Evolutionary conservation across 1,140 invertebrate genomes (phyloP), one percentile per base, ranked within the genome.

Genomic region (roundworm (Caenorhabditis elegans)): DNA sequence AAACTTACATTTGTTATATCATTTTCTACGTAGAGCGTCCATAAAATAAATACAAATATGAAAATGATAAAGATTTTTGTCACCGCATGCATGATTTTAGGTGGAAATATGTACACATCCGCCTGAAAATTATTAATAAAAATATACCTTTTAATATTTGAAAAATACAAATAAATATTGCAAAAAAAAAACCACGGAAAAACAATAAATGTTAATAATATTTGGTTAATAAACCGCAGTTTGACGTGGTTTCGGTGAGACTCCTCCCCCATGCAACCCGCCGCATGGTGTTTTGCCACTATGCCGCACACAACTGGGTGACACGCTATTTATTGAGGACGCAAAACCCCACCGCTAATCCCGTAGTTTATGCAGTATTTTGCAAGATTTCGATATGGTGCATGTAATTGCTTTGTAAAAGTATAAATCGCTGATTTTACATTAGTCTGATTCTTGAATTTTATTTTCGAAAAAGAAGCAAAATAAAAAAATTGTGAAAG

Each of bases 11-110:
- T 43, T 11, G 60, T 70, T 22, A 70, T 39, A 10, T 70, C 17
- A 39, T 70, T 70, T 70, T 70, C 60, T 70, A 70, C 34, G 60
- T 70, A 70, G 17, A 70, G 60, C 10, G 60, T 70, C 60, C 60
- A 70, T 43, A 39, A 5, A n/a, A 70, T 39, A 13, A 70, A 70
- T 19, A 70, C 60, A 39, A 70, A 70, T 70, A 70, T 43, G n/a
- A 70, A 70, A 22, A 11, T 34, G 8, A 70, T 22, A n/a, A 70
- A 70, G 6, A 70, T 10, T 43, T 70, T 70, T 39, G 60, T 70
- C 26, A 70, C 60, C 60, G 60, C 31, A 39, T 70, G 60, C 60
- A 70, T 70, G 34, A 15, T 70, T 5, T 34, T 19, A 26, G 5
- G 19, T 3, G n/a, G n/a, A 43, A 43, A 70, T 70, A 70, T 36